phyloP scores from a whole-genome alignment of 2,113 vertebrate species.

The Gambusia holbrooki region DNA sequence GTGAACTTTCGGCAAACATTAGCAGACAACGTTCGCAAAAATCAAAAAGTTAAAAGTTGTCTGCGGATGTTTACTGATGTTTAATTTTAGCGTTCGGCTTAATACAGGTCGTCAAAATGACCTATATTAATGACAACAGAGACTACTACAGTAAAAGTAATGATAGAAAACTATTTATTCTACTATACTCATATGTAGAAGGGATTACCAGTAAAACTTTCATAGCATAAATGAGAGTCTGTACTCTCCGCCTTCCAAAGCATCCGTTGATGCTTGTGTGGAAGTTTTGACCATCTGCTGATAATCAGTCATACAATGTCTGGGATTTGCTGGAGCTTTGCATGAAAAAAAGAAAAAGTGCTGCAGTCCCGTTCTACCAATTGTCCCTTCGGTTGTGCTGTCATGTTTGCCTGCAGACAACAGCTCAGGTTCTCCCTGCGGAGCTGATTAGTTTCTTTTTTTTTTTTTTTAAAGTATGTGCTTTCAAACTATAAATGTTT shows the following conservation, averaged over 20 bases:
- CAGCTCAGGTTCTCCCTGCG: not conserved
- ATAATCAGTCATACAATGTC: constrained; percentile 19
- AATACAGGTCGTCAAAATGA: too few relatives aligned
- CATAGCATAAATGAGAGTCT: too few relatives aligned
- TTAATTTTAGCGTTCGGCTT: too few relatives aligned
- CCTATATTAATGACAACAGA: too few relatives aligned
- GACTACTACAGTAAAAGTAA: too few relatives aligned
- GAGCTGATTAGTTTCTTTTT: constrained; percentile 10
- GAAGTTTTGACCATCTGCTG: constrained; percentile 49
- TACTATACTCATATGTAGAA: too few relatives aligned
- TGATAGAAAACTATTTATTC: too few relatives aligned
- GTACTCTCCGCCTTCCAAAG: not conserved
- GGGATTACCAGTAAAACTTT: too few relatives aligned
- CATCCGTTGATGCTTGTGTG: constrained; percentile 3
- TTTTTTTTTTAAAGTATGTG: constrained; percentile 7
- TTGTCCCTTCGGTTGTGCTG: not conserved
- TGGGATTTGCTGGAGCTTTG: constrained; percentile 43
- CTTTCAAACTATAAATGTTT: constrained; percentile 7
- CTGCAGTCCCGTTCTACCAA: constrained; percentile 2
- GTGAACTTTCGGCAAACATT: too few relatives aligned
- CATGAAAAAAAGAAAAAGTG: not conserved
- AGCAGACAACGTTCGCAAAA: too few relatives aligned
- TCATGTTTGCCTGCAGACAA: constrained; percentile 4
- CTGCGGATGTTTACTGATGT: too few relatives aligned
- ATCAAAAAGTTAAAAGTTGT: too few relatives aligned